Conservation (phyloP, 30 jellyfish, hydroid and myxozoan genomes). For the Euphysa ruthae region DNA sequence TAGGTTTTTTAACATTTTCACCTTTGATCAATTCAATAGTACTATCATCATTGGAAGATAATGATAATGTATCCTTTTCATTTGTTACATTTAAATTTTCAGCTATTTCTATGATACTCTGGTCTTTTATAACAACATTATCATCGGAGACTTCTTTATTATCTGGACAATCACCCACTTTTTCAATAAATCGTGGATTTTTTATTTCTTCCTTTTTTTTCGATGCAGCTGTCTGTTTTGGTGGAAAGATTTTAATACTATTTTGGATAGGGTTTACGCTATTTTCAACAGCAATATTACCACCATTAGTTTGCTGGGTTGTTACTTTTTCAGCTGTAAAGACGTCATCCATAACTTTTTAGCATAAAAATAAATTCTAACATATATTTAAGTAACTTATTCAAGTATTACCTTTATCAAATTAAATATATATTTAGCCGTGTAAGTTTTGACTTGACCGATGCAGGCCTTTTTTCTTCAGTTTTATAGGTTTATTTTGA, state of each 20-base stretch:
- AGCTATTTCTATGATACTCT: not conserved
- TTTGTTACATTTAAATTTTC: not conserved
- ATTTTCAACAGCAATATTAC: too few species aligned
- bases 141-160: not conserved
- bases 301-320: too few species aligned
- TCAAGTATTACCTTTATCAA: not conserved
- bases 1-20: not conserved
- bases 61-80: too few species aligned
- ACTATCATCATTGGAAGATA: not conserved
- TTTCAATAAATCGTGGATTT: not conserved
- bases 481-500: too few species aligned
- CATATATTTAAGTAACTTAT: not conserved
- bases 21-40: not conserved
- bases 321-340: too few species aligned
- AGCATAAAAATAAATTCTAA: too few species aligned
- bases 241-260: too few species aligned
- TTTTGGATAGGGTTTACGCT: too few species aligned
- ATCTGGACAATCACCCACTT: too few species aligned
- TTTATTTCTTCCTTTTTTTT: not conserved
- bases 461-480: not conserved
- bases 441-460: not conserved
- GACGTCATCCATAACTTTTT: too few species aligned
- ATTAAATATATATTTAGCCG: not conserved
- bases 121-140: not conserved
- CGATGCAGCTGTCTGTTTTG: too few species aligned